Conservation (phyloP, 2,888 invertebrate species). For the Miltochrista miniata region DNA sequence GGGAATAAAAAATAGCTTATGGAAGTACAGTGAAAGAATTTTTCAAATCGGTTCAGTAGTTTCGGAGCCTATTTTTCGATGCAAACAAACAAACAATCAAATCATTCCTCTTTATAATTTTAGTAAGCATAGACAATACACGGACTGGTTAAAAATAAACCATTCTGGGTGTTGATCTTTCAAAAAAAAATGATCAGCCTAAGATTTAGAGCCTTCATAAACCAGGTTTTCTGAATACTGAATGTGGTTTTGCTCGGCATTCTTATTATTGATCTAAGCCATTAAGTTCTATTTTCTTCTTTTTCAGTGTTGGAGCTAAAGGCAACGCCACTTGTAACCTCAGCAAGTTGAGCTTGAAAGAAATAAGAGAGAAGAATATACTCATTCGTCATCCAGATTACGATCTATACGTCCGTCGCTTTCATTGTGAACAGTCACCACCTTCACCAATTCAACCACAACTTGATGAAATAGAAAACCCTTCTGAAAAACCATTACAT, state of each 20-base stretch:
- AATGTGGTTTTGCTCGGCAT: neutral
- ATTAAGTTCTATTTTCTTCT: slow-evolving; percentile 2
- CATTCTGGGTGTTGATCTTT: no score
- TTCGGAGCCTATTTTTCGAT: no score
- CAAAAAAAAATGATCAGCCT: no score
- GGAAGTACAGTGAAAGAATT: no score
- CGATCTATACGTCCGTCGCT: slow-evolving; percentile 67
- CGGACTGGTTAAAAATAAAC: no score
- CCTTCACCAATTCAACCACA: slow-evolving; percentile 64
- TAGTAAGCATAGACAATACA: no score
- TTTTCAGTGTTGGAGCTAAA: slow-evolving; percentile 74
- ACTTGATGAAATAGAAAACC: slow-evolving; percentile 45
- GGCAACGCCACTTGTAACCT: slow-evolving; percentile 76
- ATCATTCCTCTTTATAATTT: no score
- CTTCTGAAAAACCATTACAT: slow-evolving; percentile 44
- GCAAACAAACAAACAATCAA: no score
- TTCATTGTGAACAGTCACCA: slow-evolving; percentile 71
- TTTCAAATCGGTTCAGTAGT: no score
- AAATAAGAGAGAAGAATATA: slow-evolving; percentile 59
- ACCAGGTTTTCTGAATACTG: no score
- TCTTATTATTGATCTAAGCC: neutral
- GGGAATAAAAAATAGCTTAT: no score
- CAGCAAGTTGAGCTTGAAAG: slow-evolving; percentile 61
- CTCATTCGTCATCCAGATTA: slow-evolving; percentile 68
- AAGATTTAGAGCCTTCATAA: no score